phyloP scores from a whole-genome alignment of 2,888 invertebrate genomes.

The Xestia ashworthii region DNA sequence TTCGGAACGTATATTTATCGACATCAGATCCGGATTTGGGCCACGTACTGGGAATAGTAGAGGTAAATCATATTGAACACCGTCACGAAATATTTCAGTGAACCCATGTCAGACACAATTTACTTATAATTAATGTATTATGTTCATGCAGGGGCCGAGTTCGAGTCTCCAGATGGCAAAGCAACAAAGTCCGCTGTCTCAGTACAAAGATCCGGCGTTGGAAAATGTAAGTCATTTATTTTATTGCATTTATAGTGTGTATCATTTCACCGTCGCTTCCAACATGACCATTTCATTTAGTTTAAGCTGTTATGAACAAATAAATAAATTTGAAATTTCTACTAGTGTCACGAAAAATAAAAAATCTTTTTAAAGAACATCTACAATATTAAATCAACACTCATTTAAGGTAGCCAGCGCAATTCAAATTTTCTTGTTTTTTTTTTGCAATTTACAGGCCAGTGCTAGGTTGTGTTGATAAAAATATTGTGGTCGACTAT shows the following conservation, averaged over 20 bases:
- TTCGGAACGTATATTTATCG: slow-evolving; percentile 50
- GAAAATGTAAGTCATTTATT: slow-evolving; percentile 55
- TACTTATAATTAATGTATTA: slow-evolving; percentile 1
- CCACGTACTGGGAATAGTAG: slow-evolving; percentile 71
- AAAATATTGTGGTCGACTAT: too few species aligned
- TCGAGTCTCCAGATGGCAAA: too few species aligned
- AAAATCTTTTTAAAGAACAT: not conserved
- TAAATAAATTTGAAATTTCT: too few species aligned
- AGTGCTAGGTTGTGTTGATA: too few species aligned
- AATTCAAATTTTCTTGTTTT: too few species aligned
- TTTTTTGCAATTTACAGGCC: too few species aligned
- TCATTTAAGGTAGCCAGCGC: too few species aligned
- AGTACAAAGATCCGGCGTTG: slow-evolving; percentile 51
- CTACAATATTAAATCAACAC: not conserved
- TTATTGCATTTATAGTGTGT: not conserved
- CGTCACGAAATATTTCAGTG: not conserved
- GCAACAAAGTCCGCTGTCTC: slow-evolving; percentile 53
- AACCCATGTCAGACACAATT: not conserved
- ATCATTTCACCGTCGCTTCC: not conserved
- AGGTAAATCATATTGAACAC: slow-evolving; percentile 66
- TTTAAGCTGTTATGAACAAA: too few species aligned
- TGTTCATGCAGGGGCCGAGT: slow-evolving; percentile 55
- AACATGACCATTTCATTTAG: not conserved
- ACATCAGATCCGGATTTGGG: slow-evolving; percentile 59
- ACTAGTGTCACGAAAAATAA: not conserved